Percentiles rank a stretch among this genome's conserved stretches.
These are phyloP conservation scores for Corella eumyota DNA, from an alignment of 23 tunicate species.

Conservation along the genomic window DNA sequence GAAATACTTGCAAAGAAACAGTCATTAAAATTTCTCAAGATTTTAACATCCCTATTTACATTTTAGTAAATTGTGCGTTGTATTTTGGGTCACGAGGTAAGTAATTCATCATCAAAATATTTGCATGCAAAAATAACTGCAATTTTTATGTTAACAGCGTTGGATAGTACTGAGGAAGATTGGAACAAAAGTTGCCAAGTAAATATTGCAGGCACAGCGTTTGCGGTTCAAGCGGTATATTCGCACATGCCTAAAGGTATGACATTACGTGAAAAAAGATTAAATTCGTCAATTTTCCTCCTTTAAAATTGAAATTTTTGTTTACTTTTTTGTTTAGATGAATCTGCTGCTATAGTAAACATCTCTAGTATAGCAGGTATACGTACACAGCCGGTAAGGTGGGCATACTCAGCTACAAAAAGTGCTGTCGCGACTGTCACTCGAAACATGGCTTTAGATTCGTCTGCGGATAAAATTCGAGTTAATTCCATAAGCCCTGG, in stretches of 20 bases:
- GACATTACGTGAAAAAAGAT: too few species aligned
- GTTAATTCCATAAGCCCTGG: conserved; percentile 61
- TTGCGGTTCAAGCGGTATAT: conserved; percentile 44
- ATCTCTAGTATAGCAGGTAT: conserved; percentile 33
- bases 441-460: conserved; percentile 71
- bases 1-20: conserved; percentile 6
- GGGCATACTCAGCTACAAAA: conserved; percentile 93
- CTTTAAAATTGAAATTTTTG: too few species aligned
- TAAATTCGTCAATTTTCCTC: too few species aligned
- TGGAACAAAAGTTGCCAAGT: conserved; percentile 52
- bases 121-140: too few species aligned
- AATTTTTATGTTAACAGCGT: too few species aligned
- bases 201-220: conserved; percentile 29
- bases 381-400: conserved; percentile 54
- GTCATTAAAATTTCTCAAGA: conserved; percentile 16
- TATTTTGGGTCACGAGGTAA: conserved; percentile 62
- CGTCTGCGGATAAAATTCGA: conserved; percentile 36
- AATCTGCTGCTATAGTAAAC: conserved; percentile 40
- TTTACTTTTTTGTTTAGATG: too few species aligned
- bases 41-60: conserved; percentile 15
- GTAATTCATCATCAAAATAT: too few species aligned
- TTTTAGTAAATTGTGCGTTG: conserved; percentile 38
- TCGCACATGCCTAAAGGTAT: conserved; percentile 49
- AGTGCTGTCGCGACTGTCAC: conserved; percentile 58
- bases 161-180: conserved; percentile 20